Conservation (phyloP, 2,113 vertebrate species). For the Nasalis larvatus region DNA sequence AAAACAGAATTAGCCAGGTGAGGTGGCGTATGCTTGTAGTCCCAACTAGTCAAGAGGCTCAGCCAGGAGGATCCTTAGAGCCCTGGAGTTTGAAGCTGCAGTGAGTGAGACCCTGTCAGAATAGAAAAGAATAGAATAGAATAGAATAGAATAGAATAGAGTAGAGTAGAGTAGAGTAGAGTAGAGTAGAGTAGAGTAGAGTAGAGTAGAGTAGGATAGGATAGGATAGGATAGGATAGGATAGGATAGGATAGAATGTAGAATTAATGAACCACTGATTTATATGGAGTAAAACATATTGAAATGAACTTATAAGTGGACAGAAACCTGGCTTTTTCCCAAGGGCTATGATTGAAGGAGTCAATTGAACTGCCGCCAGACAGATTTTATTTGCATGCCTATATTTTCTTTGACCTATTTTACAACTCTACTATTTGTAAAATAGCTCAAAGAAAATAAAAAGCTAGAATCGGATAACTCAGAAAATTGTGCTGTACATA, state of each 20-base stretch:
- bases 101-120: too few relatives aligned
- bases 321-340: not conserved
- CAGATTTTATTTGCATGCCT: slow-evolving; percentile 11
- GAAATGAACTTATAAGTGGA: slow-evolving; percentile 16
- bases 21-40: too few relatives aligned
- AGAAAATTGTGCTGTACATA: not conserved
- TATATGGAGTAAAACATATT: not conserved
- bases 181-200: too few relatives aligned
- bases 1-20: too few relatives aligned
- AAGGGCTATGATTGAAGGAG: not conserved
- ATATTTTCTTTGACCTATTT: not conserved
- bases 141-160: not conserved
- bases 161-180: too few relatives aligned
- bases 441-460: slow-evolving; percentile 17
- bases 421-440: not conserved
- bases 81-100: too few relatives aligned
- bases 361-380: not conserved
- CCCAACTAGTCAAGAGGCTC: too few relatives aligned
- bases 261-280: not conserved
- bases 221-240: too few relatives aligned
- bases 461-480: not conserved
- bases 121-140: too few relatives aligned
- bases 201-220: not conserved
- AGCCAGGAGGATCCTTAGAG: too few relatives aligned
- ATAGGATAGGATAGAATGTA: not conserved